phyloP scores from a whole-genome alignment of 1,140 invertebrate genomes.

The Vollenhovia emeryi region DNA sequence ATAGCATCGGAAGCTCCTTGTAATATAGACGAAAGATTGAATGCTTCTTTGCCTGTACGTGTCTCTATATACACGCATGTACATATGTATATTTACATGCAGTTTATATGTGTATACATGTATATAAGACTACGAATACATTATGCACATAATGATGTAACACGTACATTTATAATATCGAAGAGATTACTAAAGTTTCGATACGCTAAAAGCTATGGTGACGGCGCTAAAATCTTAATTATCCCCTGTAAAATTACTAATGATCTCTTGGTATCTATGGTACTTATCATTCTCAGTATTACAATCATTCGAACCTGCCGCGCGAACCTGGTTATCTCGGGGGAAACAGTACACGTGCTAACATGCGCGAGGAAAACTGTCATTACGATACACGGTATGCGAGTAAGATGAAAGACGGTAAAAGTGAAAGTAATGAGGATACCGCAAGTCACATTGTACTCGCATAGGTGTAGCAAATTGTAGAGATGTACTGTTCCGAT shows the following conservation, averaged over 20 bases:
- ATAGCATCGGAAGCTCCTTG: constrained; percentile 15
- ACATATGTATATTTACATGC: constrained; percentile 56
- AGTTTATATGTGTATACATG: constrained; percentile 52
- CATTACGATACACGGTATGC: background rate
- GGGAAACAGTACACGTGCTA: constrained; percentile 41
- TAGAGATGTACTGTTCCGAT: constrained; percentile 62
- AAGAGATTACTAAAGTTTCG: constrained; percentile 61
- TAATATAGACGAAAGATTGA: constrained; percentile 33
- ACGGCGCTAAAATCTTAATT: constrained; percentile 83
- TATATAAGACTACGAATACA: constrained; percentile 61
- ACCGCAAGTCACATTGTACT: background rate
- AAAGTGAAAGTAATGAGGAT: background rate
- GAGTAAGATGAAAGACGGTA: background rate
- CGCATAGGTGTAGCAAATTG: background rate
- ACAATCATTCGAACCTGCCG: constrained; percentile 47
- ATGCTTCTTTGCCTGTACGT: constrained; percentile 33
- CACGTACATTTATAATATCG: constrained; percentile 54
- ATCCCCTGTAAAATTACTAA: constrained; percentile 82
- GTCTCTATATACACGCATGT: constrained; percentile 61
- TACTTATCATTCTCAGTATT: constrained; percentile 66
- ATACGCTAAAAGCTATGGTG: constrained; percentile 79
- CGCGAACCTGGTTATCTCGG: constrained; percentile 64
- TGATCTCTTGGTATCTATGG: constrained; percentile 82
- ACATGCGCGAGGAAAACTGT: background rate
- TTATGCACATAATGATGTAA: constrained; percentile 40